A percentile compares a stretch with the other conserved stretches of the same genome.
Evolutionary conservation across 2,113 vertebrate species (phyloP).

Genomic region (Gila orcuttii): DNA sequence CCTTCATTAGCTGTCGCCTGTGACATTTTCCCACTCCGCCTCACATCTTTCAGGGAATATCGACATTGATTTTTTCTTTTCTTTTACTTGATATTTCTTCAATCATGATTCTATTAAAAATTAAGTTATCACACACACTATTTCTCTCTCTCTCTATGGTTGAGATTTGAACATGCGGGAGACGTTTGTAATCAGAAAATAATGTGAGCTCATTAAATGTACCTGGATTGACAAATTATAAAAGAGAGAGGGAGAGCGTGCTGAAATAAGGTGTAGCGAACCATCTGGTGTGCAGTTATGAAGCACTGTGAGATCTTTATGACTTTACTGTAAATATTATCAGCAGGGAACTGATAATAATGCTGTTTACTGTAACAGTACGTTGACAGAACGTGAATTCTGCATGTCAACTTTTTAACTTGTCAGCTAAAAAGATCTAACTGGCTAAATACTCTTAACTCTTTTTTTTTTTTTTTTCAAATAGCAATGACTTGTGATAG

Average conservation of each 20-base stretch:
- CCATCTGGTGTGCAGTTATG: conserved; percentile 19
- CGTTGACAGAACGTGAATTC: not conserved
- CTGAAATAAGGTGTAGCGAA: conserved; percentile 4
- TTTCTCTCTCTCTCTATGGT: conserved; percentile 15
- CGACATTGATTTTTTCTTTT: conserved; percentile 25
- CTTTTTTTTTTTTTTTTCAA: not conserved
- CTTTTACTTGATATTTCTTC: conserved; percentile 37
- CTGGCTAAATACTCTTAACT: not conserved
- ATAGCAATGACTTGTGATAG: not conserved
- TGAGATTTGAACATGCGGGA: conserved; percentile 48
- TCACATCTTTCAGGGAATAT: conserved; percentile 36
- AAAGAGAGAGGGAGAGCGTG: not conserved
- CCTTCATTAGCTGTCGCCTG: conserved; percentile 74
- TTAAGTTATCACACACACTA: conserved; percentile 49
- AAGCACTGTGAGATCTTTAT: conserved; percentile 16
- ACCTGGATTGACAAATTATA: conserved; percentile 18
- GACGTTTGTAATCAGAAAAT: conserved; percentile 34
- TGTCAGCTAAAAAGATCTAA: not conserved
- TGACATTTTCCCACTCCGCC: conserved; percentile 44
- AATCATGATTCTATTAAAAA: conserved; percentile 69
- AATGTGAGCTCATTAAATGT: conserved; percentile 62
- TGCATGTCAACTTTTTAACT: not conserved
- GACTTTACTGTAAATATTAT: conserved; percentile 19
- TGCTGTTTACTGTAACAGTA: not conserved
- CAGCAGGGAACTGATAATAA: conserved; percentile 6